Conservation (phyloP, 1,140 invertebrate species). For the Procambarus virginalis region DNA sequence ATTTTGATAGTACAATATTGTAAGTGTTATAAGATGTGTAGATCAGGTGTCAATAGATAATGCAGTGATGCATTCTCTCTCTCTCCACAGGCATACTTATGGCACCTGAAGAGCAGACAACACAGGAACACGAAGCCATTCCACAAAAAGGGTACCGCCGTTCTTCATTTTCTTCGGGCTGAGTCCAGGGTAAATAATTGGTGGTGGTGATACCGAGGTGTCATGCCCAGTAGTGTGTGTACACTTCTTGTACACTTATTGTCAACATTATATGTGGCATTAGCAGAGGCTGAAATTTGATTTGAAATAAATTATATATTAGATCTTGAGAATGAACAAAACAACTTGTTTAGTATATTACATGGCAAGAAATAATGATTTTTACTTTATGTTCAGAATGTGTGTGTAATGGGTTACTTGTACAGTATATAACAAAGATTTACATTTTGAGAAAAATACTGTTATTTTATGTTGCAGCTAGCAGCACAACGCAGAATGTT, state of each 20-base stretch:
- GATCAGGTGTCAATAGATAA: too few species aligned
- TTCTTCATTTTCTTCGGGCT: slow-evolving; percentile 39
- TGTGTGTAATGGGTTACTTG: too few species aligned
- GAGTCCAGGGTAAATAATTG: slow-evolving; percentile 21
- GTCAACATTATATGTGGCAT: too few species aligned
- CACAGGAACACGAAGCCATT: slow-evolving; percentile 32
- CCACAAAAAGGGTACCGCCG: slow-evolving; percentile 36
- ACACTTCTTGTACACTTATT: background rate
- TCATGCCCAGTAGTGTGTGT: background rate
- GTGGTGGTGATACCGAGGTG: background rate
- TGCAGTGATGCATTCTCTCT: background rate
- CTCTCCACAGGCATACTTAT: slow-evolving; percentile 15
- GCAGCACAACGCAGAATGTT: slow-evolving; percentile 25
- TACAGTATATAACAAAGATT: too few species aligned
- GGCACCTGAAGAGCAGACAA: slow-evolving; percentile 26
- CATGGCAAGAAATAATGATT: background rate
- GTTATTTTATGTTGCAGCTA: background rate
- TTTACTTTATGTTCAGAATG: too few species aligned
- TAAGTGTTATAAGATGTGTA: too few species aligned
- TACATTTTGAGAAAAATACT: too few species aligned
- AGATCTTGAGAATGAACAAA: too few species aligned
- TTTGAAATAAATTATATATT: too few species aligned
- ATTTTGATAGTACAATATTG: too few species aligned
- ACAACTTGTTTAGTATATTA: background rate
- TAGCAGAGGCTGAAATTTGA: too few species aligned